These are phyloP conservation scores for Taenaris catops DNA, from an alignment of 2,888 invertebrate genomes.

Conservation along the genomic window DNA sequence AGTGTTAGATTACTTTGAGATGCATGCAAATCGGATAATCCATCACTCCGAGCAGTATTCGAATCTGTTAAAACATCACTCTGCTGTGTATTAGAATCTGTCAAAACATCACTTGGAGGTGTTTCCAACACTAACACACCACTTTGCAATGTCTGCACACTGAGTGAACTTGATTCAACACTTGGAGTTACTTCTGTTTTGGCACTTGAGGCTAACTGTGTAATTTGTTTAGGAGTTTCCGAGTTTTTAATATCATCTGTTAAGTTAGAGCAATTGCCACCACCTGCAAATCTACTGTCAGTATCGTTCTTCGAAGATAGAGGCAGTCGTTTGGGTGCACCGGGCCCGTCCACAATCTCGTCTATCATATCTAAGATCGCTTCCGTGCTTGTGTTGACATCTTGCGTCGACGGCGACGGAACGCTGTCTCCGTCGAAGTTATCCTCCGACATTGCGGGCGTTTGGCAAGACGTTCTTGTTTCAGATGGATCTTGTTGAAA, in stretches of 20 bases:
- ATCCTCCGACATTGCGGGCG: slow-evolving; percentile 65
- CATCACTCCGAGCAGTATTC: neutral
- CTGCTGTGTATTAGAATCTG: neutral
- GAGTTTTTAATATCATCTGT: slow-evolving; percentile 9
- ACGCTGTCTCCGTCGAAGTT: slow-evolving; percentile 70
- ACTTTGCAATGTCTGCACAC: slow-evolving; percentile 26
- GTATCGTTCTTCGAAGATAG: slow-evolving; percentile 28
- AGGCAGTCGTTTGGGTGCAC: slow-evolving; percentile 57
- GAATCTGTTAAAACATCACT: neutral
- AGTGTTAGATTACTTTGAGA: neutral
- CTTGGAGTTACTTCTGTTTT: slow-evolving; percentile 36
- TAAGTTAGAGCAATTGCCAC: slow-evolving; percentile 16
- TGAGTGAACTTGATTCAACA: slow-evolving; percentile 22
- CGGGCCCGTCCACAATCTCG: slow-evolving; percentile 70
- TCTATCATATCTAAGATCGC: slow-evolving; percentile 76
- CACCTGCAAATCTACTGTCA: slow-evolving; percentile 21
- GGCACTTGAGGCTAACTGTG: slow-evolving; percentile 32
- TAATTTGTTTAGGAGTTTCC: slow-evolving; percentile 17
- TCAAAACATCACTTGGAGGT: slow-evolving; percentile 5
- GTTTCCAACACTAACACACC: slow-evolving; percentile 20
- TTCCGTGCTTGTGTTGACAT: slow-evolving; percentile 72
- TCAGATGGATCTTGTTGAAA: slow-evolving; percentile 52
- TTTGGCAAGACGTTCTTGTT: slow-evolving; percentile 49
- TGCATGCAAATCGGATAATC: neutral
- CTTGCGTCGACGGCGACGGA: slow-evolving; percentile 66